Conservation (phyloP, 2,113 vertebrate species). For the Budorcas taxicolor region DNA sequence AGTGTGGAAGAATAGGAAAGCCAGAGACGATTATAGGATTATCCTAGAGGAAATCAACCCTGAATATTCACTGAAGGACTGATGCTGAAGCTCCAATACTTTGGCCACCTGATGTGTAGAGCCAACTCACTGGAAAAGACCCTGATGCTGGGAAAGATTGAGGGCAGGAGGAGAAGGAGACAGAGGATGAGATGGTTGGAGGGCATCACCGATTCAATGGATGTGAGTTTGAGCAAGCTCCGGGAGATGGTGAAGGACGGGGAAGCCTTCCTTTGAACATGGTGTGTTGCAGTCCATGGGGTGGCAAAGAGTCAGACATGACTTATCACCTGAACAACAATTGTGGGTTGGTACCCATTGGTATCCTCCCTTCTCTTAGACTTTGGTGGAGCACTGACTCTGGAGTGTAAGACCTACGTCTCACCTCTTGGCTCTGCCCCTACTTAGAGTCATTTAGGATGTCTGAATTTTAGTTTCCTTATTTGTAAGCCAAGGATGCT, state of each 20-base stretch:
- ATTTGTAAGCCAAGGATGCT: not conserved
- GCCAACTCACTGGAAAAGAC: not conserved
- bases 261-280: not conserved
- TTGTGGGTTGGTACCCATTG: not conserved
- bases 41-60: not conserved
- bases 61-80: not conserved
- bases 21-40: not conserved
- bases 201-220: not conserved
- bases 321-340: not conserved
- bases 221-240: not conserved
- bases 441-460: not conserved
- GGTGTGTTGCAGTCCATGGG: not conserved
- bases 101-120: not conserved
- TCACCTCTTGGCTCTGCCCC: not conserved
- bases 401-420: not conserved
- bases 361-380: not conserved
- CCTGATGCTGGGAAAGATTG: not conserved
- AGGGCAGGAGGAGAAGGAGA: not conserved
- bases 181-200: not conserved
- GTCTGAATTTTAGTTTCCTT: not conserved
- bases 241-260: not conserved
- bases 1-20: not conserved
- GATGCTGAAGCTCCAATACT: not conserved
- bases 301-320: not conserved
- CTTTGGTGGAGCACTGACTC: not conserved